phyloP scores from a whole-genome alignment of 2,113 vertebrate genomes.

The Apistogramma diplotaenia region DNA sequence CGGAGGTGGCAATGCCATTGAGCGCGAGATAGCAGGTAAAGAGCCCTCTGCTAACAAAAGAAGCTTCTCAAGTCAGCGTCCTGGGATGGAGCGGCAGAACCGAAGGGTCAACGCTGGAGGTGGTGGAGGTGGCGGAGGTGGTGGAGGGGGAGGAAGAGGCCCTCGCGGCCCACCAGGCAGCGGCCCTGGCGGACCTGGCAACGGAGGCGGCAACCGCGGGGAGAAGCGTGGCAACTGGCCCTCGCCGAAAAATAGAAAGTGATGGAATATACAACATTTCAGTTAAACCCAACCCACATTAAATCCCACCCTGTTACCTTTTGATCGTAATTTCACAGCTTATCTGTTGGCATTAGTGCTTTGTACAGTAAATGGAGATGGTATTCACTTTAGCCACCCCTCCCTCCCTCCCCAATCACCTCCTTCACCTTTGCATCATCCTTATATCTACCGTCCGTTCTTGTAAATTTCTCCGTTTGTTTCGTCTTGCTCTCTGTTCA shows the following conservation, averaged over 20 bases:
- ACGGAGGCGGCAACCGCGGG: conserved; percentile 75
- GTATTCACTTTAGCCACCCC: conserved; percentile 50
- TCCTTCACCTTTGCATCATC: conserved; percentile 45
- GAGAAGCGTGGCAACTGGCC: conserved; percentile 86
- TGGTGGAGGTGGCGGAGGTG: conserved; percentile 75
- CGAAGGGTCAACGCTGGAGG: conserved; percentile 80
- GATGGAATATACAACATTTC: conserved; percentile 65
- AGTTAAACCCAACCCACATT: conserved; percentile 51
- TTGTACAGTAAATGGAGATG: conserved; percentile 71
- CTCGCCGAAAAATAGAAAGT: conserved; percentile 90
- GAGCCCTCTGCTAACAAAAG: conserved; percentile 83
- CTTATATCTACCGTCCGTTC: conserved; percentile 65
- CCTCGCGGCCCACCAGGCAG: conserved; percentile 74
- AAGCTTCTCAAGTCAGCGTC: conserved; percentile 92
- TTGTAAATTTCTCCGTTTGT: conserved; percentile 59
- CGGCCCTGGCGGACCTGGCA: conserved; percentile 64
- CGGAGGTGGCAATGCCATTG: conserved; percentile 66
- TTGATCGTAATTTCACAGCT: conserved; percentile 53
- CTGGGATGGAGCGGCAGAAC: conserved; percentile 90
- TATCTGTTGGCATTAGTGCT: conserved; percentile 59
- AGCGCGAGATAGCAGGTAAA: conserved; percentile 76
- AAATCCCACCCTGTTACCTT: conserved; percentile 23
- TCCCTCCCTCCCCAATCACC: background rate
- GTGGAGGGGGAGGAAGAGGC: conserved; percentile 72
- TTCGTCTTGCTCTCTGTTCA: conserved; percentile 37